Conservation (phyloP, 2,888 invertebrate species). For the Philhelius pedissequus region DNA sequence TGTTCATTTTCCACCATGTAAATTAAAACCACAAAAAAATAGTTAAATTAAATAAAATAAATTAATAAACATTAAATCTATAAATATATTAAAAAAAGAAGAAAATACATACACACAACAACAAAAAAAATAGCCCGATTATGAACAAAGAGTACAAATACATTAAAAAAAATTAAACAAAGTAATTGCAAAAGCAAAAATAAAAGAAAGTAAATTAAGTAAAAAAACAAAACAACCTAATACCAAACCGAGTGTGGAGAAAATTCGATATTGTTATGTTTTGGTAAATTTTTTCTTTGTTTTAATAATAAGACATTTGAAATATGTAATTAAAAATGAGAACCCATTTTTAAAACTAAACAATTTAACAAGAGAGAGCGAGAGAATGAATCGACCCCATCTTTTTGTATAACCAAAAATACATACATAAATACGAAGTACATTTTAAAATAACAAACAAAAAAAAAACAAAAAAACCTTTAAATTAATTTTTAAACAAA, state of each 20-base stretch:
- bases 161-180: conserved; percentile 73
- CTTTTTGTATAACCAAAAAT: conserved; percentile 43
- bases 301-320: conserved; percentile 34
- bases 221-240: conserved; percentile 10
- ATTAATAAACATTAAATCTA: conserved; percentile 35
- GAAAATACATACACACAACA: conserved; percentile 47
- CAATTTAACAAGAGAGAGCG: conserved; percentile 21
- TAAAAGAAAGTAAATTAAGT: conserved; percentile 25
- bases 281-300: conserved; percentile 43
- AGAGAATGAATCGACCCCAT: conserved; percentile 61
- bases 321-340: conserved; percentile 57
- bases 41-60: conserved; percentile 64
- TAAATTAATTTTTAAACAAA: conserved; percentile 27
- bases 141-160: conserved; percentile 79
- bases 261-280: conserved; percentile 49
- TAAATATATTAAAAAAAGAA: conserved; percentile 17
- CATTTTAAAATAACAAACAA: conserved; percentile 11
- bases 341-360: conserved; percentile 44
- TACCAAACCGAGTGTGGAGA: conserved; percentile 65
- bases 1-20: conserved; percentile 54
- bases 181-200: conserved; percentile 45
- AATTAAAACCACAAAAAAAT: conserved; percentile 59
- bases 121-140: conserved; percentile 76
- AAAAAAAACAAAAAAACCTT: too few relatives aligned
- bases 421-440: conserved; percentile 41